Percentiles rank a stretch among this genome's conserved stretches.
These are phyloP conservation scores for Cacoxenus indagator DNA, from an alignment of 2,888 invertebrate species.

Conservation along the genomic window DNA sequence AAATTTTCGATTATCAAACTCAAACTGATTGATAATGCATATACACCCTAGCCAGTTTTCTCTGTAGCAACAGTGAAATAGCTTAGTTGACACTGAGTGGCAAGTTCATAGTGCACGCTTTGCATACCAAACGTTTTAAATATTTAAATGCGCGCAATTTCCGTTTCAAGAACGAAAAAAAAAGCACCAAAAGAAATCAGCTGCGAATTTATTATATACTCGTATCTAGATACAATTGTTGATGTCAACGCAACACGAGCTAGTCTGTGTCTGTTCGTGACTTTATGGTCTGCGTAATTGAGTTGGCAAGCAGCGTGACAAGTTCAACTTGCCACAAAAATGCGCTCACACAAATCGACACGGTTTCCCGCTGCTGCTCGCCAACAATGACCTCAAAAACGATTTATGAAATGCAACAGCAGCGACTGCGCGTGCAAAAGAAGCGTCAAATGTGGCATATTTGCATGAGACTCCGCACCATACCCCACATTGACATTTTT, in stretches of 20 bases:
- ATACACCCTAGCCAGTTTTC: too few species aligned
- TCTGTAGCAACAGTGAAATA: not conserved
- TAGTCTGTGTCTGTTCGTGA: not conserved
- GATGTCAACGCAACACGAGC: not conserved
- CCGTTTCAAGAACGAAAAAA: not conserved
- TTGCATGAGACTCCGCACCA: not conserved
- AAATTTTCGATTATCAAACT: too few species aligned
- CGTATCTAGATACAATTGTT: not conserved
- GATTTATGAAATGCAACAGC: constrained; percentile 14
- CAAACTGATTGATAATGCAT: too few species aligned
- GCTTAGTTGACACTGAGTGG: not conserved
- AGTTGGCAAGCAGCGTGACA: constrained; percentile 13
- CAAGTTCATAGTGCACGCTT: not conserved
- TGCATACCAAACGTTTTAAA: not conserved
- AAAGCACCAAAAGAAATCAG: too few species aligned
- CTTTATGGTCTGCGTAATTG: constrained; percentile 5
- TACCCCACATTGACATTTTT: not conserved
- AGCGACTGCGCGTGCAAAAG: not conserved
- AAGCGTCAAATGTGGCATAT: constrained; percentile 1
- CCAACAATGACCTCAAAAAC: constrained; percentile 23
- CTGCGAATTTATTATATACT: not conserved
- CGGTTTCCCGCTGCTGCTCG: not conserved
- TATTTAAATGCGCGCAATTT: not conserved
- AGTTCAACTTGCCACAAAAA: not conserved
- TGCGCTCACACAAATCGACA: not conserved